Conservation (phyloP, 2,888 invertebrate species). For the Eilema caniola region DNA sequence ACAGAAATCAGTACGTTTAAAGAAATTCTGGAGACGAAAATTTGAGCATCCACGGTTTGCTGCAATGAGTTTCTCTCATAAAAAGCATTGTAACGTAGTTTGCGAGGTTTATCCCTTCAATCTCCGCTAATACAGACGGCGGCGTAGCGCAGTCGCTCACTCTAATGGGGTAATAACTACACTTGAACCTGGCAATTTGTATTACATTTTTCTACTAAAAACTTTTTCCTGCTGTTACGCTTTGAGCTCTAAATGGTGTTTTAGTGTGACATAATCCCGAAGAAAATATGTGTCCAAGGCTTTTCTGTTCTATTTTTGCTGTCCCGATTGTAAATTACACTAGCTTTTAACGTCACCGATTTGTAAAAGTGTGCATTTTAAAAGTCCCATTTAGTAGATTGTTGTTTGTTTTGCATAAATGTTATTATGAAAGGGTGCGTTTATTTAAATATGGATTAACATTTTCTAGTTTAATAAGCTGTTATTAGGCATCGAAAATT, state of each 20-base stretch:
- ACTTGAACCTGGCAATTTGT: conserved; percentile 74
- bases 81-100: conserved; percentile 57
- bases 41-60: conserved; percentile 32
- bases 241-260: conserved; percentile 60
- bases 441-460: too few species aligned
- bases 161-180: conserved; percentile 79
- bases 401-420: too few species aligned
- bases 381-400: too few species aligned
- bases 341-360: conserved; percentile 2
- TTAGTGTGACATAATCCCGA: conserved; percentile 54
- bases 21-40: too few species aligned
- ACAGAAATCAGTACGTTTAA: background rate
- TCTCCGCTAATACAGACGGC: conserved; percentile 62
- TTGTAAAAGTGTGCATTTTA: background rate
- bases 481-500: too few species aligned
- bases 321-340: conserved; percentile 40
- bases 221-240: conserved; percentile 64
- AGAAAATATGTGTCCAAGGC: conserved; percentile 51
- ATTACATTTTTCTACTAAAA: conserved; percentile 68
- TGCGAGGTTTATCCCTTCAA: conserved; percentile 70
- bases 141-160: conserved; percentile 66
- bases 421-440: too few species aligned
- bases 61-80: conserved; percentile 38
- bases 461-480: too few species aligned
- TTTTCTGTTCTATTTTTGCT: conserved; percentile 40